phyloP scores from a whole-genome alignment of 1,140 invertebrate species.

The Apis cerana region DNA sequence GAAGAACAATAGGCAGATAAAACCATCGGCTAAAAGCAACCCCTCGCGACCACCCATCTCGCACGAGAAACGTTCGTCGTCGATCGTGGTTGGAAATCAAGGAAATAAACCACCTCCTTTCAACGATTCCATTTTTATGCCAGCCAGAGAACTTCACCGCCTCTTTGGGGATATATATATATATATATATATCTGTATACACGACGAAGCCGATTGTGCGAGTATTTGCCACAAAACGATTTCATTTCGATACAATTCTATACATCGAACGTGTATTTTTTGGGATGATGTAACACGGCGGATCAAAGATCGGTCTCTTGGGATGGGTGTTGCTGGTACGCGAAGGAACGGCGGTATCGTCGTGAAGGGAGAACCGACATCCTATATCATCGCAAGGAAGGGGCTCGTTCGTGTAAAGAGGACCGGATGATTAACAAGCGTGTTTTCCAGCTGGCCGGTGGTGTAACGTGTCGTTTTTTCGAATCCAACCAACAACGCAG shows the following conservation, averaged over 20 bases:
- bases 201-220: not conserved
- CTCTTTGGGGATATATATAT: not conserved
- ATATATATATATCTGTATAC: too few relatives aligned
- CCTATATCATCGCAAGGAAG: not conserved
- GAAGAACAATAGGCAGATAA: not conserved
- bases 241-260: not conserved
- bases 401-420: not conserved
- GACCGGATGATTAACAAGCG: conserved; percentile 10
- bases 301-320: not conserved
- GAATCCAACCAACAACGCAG: not conserved
- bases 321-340: not conserved
- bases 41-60: not conserved
- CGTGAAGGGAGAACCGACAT: not conserved
- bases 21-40: not conserved
- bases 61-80: not conserved
- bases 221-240: not conserved
- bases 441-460: not conserved
- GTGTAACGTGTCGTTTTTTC: not conserved
- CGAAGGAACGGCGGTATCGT: not conserved
- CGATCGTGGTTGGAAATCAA: not conserved
- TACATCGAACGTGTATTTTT: too few relatives aligned
- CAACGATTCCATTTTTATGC: not conserved
- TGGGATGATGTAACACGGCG: not conserved
- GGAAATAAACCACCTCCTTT: not conserved
- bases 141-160: not conserved